Evolutionary conservation across 1,140 invertebrate species (phyloP), one percentile per base, ranked within the genome.

Genomic region (Linepithema humile): DNA sequence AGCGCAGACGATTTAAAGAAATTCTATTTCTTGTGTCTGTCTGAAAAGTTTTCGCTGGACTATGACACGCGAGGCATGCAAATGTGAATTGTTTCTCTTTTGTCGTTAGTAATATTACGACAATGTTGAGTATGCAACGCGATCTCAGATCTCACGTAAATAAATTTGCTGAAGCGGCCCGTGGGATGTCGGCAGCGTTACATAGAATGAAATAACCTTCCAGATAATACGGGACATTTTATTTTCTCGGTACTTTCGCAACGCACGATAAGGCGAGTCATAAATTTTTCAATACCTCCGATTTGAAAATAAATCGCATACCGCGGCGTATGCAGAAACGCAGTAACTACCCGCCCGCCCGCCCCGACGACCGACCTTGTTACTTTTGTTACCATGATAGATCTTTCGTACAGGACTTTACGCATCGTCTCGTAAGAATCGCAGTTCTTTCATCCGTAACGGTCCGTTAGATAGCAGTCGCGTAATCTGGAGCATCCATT

Each of bases 241-340:
- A 90, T 91, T 88, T 87, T 85, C 85, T 72, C 85, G 72, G 67
- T 85, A 89, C 77, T 72, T 88, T 80, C 48, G 23, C 20, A 64
- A 17, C n/a, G 64, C 35, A 23, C 35, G 75, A 80, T 80, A 80
- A 77, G 45, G 59, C 55, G 60, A 48, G 77, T 88, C 89, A 90
- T 92, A 93, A 93, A 92, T 93, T 93, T 92, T 91, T 89, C 84
- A 93, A 93, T 93, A 93, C 92, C 90, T 91, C 90, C 89, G 90
- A 78, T 77, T 85, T 86, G 64, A 83, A 86, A 87, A 91, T 89
- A 90, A 92, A 90, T 91, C 62, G 77, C 77, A 64, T 53, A 82
- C 65, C 72, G 84, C 86, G 84, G 69, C 83, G 84, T 89, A 91
- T 90, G 86, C 88, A 88, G 83, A 89, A 90, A 89, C 72, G 38